Percentiles rank a stretch among this genome's conserved stretches.
phyloP scores from a whole-genome alignment of 2,888 invertebrate species.

The Bibio marci region DNA sequence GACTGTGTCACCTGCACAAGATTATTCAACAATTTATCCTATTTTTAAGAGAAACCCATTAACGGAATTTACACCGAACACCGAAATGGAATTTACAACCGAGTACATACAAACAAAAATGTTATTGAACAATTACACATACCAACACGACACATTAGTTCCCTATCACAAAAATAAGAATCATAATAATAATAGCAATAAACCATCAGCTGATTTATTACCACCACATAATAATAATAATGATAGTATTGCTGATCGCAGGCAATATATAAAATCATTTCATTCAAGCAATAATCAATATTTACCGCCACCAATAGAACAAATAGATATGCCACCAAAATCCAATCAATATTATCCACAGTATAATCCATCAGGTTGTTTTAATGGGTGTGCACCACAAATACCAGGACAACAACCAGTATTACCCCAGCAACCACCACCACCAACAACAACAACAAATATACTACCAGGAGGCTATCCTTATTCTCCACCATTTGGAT shows the following conservation, averaged over 20 bases:
- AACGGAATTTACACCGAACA: neutral
- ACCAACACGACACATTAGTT: too few relatives aligned
- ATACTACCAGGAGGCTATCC: neutral
- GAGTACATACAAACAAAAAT: neutral
- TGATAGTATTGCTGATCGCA: constrained; percentile 8
- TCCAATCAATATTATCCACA: too few relatives aligned
- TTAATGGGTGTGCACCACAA: too few relatives aligned
- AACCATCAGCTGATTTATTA: constrained; percentile 6
- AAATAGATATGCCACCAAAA: too few relatives aligned
- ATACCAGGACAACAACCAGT: too few relatives aligned
- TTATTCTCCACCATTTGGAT: neutral
- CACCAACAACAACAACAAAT: too few relatives aligned
- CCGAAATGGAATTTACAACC: neutral
- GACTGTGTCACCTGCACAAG: constrained; percentile 6
- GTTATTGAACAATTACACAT: too few relatives aligned
- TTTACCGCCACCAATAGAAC: constrained; percentile 3
- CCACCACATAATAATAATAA: neutral
- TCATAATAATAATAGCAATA: too few relatives aligned
- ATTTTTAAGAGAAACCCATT: neutral
- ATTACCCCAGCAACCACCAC: too few relatives aligned
- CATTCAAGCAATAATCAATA: too few relatives aligned
- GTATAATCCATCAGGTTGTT: too few relatives aligned
- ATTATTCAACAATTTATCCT: constrained; percentile 4
- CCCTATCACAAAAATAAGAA: neutral
- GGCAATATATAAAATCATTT: neutral